A percentile compares a stretch with the other conserved stretches of the same genome.
Evolutionary conservation across 2,888 invertebrate species (phyloP).

Genomic region (Hymenopus coronatus): DNA sequence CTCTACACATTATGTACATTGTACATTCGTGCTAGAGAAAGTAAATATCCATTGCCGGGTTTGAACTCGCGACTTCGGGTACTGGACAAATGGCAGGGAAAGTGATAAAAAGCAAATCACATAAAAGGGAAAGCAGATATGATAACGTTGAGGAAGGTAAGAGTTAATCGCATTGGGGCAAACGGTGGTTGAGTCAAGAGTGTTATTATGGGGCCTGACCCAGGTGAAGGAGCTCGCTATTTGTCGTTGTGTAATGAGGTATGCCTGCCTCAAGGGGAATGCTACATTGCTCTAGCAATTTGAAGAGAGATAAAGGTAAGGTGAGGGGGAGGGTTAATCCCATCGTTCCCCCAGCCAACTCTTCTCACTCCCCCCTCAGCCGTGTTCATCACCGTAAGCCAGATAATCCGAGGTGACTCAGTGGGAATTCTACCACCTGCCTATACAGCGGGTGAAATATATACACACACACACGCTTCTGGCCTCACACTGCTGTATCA

Average conservation of each 20-base stretch:
- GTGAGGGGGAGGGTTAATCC: slow-evolving; percentile 23
- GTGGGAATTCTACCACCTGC: slow-evolving; percentile 25
- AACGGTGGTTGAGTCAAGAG: not conserved
- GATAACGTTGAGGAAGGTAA: no score
- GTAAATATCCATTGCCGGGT: no score
- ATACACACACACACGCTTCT: not conserved
- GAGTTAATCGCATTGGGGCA: not conserved
- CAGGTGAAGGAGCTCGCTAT: slow-evolving; percentile 24
- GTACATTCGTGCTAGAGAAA: no score
- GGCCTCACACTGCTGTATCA: not conserved
- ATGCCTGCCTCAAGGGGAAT: not conserved
- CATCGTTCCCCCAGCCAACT: slow-evolving; percentile 11
- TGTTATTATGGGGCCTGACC: not conserved
- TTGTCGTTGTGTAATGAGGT: slow-evolving; percentile 29
- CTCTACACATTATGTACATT: no score
- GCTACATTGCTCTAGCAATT: slow-evolving; percentile 13
- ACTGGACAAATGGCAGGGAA: not conserved
- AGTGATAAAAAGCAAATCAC: not conserved
- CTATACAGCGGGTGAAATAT: slow-evolving; percentile 17
- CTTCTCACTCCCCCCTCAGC: slow-evolving; percentile 6
- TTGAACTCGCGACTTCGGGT: no score
- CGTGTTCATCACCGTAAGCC: slow-evolving; percentile 30
- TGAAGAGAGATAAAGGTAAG: slow-evolving; percentile 21
- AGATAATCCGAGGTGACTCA: slow-evolving; percentile 30
- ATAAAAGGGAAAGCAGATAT: not conserved